Evolutionary conservation across 2,797 vertebrate species (phyloP).

Genomic region (Zalophus californianus): DNA sequence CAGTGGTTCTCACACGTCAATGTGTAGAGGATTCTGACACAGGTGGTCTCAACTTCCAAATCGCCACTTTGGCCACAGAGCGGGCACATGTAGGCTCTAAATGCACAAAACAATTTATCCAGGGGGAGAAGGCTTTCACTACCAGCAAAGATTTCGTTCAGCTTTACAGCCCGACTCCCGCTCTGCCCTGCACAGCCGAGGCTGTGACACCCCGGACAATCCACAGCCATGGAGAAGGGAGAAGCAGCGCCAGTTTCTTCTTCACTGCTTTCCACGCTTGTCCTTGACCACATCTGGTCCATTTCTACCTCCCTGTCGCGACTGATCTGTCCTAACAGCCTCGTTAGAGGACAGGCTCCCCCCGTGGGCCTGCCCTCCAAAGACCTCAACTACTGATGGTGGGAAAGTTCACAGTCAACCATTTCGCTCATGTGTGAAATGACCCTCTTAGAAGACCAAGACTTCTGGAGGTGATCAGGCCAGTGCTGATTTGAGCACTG

Average conservation of each 20-base stretch:
- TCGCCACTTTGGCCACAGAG: neutral
- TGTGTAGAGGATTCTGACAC: neutral
- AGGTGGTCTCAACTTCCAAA: neutral
- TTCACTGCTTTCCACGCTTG: neutral
- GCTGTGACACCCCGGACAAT: accelerated
- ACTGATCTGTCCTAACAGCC: neutral
- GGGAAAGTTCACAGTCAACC: neutral
- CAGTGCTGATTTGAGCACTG: neutral
- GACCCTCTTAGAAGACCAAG: neutral
- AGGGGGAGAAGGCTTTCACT: neutral
- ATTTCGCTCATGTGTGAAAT: neutral
- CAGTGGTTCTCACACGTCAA: neutral
- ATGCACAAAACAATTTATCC: neutral
- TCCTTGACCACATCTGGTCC: neutral
- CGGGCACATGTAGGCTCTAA: neutral
- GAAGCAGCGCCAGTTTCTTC: neutral
- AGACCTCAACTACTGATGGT: neutral
- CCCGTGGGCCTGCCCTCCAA: neutral
- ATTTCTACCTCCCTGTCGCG: neutral
- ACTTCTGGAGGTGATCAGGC: neutral
- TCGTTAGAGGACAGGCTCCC: neutral
- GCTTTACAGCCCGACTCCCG: accelerated
- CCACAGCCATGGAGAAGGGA: neutral
- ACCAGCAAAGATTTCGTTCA: neutral
- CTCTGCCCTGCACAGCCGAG: neutral